These are phyloP conservation scores for Dryococelus australis DNA, from an alignment of 2,888 invertebrate species.

Conservation along the genomic window DNA sequence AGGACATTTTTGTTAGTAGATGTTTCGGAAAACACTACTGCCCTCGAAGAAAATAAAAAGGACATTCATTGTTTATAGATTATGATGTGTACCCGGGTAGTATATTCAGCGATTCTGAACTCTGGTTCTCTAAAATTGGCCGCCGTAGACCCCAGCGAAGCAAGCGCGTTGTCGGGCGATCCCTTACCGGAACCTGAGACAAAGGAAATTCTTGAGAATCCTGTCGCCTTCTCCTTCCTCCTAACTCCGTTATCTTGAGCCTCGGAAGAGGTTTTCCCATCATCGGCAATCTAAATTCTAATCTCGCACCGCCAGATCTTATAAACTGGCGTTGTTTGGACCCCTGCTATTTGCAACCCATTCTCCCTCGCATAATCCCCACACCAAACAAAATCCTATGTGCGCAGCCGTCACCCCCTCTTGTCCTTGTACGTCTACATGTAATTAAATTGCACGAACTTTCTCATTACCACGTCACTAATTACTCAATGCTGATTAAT, in stretches of 20 bases:
- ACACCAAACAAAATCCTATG: not conserved
- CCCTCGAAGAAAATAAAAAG: too few relatives aligned
- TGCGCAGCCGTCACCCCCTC: not conserved
- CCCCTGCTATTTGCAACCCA: not conserved
- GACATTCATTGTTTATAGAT: too few relatives aligned
- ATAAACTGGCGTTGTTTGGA: not conserved
- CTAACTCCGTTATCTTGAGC: not conserved
- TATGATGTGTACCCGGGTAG: too few relatives aligned
- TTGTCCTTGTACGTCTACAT: not conserved
- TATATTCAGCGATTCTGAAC: too few relatives aligned
- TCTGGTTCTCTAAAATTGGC: too few relatives aligned
- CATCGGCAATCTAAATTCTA: conserved; percentile 16
- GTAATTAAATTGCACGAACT: conserved; percentile 3
- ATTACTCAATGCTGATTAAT: conserved; percentile 7
- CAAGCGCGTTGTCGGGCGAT: not conserved
- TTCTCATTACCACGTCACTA: conserved; percentile 16
- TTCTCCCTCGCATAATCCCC: not conserved
- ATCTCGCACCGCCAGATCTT: not conserved
- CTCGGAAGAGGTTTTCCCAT: not conserved
- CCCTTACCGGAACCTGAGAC: not conserved
- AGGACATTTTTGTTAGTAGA: too few relatives aligned
- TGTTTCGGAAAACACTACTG: too few relatives aligned
- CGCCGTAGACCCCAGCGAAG: not conserved
- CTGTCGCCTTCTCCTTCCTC: not conserved
- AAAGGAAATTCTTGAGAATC: not conserved